Evolutionary conservation across 2,888 invertebrate species (phyloP).

Genomic region (Stratiomys singularior): DNA sequence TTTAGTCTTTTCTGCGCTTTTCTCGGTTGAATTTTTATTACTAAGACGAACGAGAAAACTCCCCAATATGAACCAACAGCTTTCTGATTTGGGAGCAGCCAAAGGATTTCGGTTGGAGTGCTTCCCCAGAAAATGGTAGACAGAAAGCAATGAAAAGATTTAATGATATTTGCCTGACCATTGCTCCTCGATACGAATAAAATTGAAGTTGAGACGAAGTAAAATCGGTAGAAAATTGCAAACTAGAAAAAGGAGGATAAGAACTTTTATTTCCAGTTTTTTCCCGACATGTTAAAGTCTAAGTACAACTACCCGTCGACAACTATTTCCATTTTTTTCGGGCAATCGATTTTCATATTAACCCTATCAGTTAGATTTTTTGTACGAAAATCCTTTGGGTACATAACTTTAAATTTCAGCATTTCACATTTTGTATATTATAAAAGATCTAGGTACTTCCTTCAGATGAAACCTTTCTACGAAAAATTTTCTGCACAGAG

Average conservation of each 20-base stretch:
- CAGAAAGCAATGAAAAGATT: slow-evolving; percentile 39
- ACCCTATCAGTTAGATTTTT: too few species aligned
- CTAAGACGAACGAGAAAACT: background rate
- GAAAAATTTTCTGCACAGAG: too few species aligned
- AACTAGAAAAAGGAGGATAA: slow-evolving; percentile 44
- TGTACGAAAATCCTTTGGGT: too few species aligned
- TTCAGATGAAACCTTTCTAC: too few species aligned
- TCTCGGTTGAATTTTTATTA: background rate
- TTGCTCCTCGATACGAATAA: slow-evolving; percentile 47
- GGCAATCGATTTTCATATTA: too few species aligned
- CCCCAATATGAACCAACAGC: slow-evolving; percentile 5
- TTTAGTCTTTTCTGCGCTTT: slow-evolving; percentile 19
- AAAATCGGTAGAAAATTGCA: slow-evolving; percentile 48
- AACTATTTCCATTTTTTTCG: too few species aligned
- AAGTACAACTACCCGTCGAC: too few species aligned
- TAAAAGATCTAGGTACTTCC: too few species aligned
- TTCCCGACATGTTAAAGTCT: too few species aligned
- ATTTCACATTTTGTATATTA: too few species aligned
- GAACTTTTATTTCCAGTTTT: background rate
- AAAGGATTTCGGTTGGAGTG: slow-evolving; percentile 9
- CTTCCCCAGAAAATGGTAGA: background rate
- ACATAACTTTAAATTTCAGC: too few species aligned
- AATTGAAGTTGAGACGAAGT: slow-evolving; percentile 24
- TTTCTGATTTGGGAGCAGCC: background rate
- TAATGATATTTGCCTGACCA: slow-evolving; percentile 50